Conservation (phyloP, 2,797 vertebrate genomes). For the Eulemur albifrons region DNA sequence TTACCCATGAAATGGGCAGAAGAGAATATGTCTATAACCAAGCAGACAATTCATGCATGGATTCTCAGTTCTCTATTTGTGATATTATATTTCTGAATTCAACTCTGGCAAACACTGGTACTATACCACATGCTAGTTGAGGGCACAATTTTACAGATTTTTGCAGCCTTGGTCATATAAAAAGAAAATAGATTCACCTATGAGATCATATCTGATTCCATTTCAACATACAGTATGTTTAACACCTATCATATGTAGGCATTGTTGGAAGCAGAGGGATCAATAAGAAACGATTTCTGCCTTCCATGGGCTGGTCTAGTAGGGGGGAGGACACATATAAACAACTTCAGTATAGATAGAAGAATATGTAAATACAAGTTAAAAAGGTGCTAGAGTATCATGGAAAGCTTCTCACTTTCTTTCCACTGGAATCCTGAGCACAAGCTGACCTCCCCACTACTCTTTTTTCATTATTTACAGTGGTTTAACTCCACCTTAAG, state of each 20-base stretch:
- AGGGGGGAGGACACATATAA: not conserved
- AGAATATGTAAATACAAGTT: conserved; percentile 18
- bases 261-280: conserved; percentile 15
- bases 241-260: not conserved
- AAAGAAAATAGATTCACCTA: conserved; percentile 17
- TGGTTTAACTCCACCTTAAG: not conserved
- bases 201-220: conserved; percentile 33
- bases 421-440: not conserved
- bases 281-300: conserved; percentile 44
- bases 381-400: not conserved
- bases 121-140: not conserved
- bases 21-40: not conserved
- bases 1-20: not conserved
- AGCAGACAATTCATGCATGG: not conserved
- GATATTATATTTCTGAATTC: not conserved
- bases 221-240: not conserved
- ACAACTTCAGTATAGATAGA: not conserved
- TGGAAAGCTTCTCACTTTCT: not conserved
- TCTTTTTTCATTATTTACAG: not conserved
- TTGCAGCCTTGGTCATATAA: conserved; percentile 46
- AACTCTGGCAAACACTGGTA: conserved; percentile 24
- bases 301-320: not conserved
- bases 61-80: not conserved
- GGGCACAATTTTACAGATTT: conserved; percentile 3
- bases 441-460: not conserved